A percentile compares a stretch with the other conserved stretches of the same genome.
These are phyloP conservation scores for Ictidomys tridecemlineatus DNA, from an alignment of 2,113 vertebrate species.

Conservation along the genomic window DNA sequence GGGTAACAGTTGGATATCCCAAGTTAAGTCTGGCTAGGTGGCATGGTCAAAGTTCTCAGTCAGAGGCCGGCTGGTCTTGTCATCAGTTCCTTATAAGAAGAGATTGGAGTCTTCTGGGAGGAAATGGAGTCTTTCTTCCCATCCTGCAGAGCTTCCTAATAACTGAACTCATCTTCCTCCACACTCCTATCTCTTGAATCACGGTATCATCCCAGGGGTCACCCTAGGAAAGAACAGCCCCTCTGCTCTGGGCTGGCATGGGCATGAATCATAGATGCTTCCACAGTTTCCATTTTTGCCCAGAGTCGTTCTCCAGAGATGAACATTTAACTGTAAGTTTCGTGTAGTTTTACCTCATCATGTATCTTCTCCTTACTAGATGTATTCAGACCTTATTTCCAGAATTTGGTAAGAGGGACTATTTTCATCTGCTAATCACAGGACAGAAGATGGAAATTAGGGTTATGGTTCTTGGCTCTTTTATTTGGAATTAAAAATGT, in stretches of 20 bases:
- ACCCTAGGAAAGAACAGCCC: not conserved
- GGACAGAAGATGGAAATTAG: not conserved
- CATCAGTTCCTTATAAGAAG: not conserved
- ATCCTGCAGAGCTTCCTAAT: not conserved
- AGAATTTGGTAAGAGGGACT: not conserved
- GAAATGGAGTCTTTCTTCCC: not conserved
- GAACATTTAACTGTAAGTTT: not conserved
- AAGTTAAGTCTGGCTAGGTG: not conserved
- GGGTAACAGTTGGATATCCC: no score
- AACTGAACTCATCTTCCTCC: not conserved
- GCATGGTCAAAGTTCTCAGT: not conserved
- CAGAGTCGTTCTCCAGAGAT: not conserved
- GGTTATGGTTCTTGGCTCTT: not conserved
- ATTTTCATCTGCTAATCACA: not conserved
- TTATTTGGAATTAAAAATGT: not conserved
- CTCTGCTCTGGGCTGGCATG: not conserved
- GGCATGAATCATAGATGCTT: not conserved
- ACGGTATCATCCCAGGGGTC: not conserved
- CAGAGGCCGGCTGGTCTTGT: not conserved
- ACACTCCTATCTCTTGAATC: not conserved
- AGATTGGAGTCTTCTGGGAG: not conserved
- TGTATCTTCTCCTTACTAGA: not conserved
- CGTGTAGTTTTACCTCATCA: not conserved
- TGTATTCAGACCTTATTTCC: not conserved
- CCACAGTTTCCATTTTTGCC: not conserved